Evolutionary conservation across 2,113 vertebrate genomes (phyloP).

Genomic region (Phalacrocorax brasilianus): DNA sequence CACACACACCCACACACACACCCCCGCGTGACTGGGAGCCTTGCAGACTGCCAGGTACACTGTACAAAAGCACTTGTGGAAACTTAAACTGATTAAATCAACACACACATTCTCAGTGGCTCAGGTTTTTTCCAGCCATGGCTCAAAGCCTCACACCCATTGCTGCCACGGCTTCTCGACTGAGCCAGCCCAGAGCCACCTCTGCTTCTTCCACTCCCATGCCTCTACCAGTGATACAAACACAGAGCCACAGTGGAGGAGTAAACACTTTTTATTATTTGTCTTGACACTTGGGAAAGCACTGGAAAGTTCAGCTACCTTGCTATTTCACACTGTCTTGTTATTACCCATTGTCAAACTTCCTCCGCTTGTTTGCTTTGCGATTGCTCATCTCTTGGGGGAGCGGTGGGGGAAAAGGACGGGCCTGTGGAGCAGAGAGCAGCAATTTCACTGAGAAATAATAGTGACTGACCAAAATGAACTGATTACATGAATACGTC

Average conservation of each 20-base stretch:
- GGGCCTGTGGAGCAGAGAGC: background rate
- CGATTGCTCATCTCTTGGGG: constrained; percentile 19
- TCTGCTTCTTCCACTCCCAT: background rate
- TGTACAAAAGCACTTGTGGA: background rate
- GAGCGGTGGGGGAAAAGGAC: background rate
- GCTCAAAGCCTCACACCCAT: background rate
- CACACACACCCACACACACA: rapidly evolving
- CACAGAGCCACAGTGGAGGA: background rate
- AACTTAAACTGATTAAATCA: background rate
- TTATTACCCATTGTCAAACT: constrained; percentile 4
- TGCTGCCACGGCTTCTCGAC: rapidly evolving
- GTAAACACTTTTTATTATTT: background rate
- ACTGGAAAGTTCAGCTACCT: background rate
- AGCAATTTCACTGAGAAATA: constrained; percentile 30
- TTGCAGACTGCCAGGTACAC: background rate
- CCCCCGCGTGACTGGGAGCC: background rate
- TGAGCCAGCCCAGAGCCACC: background rate
- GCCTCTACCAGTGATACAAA: background rate
- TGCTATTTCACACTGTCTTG: constrained; percentile 7
- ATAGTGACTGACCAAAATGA: background rate
- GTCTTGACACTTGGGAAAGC: background rate
- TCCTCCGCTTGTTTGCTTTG: background rate
- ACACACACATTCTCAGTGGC: background rate
- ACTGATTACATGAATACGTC: constrained; percentile 14
- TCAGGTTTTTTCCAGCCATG: rapidly evolving